A percentile compares a stretch with the other conserved stretches of the same genome.
Evolutionary conservation across 2,888 invertebrate species (phyloP).

Genomic region (Ochlodes sylvanus): DNA sequence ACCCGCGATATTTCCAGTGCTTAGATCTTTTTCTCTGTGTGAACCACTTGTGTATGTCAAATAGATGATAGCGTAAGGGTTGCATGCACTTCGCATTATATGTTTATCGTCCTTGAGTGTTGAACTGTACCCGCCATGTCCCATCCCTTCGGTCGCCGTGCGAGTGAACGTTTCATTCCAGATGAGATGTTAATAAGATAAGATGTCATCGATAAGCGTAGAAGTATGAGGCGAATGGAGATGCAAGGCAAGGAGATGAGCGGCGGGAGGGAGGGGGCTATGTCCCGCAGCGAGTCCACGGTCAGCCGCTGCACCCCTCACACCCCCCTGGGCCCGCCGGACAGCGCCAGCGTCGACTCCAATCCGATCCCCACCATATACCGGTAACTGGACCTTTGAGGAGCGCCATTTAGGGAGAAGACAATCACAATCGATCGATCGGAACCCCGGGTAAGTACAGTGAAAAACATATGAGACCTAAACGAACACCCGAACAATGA

Average conservation of each 20-base stretch:
- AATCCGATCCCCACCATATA: conserved; percentile 94
- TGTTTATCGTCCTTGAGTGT: conserved; percentile 73
- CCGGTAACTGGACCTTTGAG: conserved; percentile 87
- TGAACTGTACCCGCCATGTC: conserved; percentile 63
- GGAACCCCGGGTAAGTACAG: conserved; percentile 34
- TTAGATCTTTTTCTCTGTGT: conserved; percentile 64
- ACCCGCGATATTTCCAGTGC: conserved; percentile 60
- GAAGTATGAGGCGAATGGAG: conserved; percentile 79
- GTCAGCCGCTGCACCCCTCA: conserved; percentile 84
- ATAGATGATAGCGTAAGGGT: conserved; percentile 77
- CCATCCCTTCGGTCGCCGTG: conserved; percentile 62
- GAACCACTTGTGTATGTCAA: conserved; percentile 63
- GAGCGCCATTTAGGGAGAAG: conserved; percentile 62
- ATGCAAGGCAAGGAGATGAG: conserved; percentile 65
- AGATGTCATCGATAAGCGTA: conserved; percentile 78
- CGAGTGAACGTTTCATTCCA: conserved; percentile 73
- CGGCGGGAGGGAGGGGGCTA: conserved; percentile 70
- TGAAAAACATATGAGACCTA: conserved; percentile 4
- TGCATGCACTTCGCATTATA: conserved; percentile 72
- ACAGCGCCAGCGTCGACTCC: conserved; percentile 94
- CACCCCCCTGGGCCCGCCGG: conserved; percentile 81
- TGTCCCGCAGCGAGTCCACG: conserved; percentile 91
- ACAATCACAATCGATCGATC: conserved; percentile 51
- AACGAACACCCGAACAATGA: neutral
- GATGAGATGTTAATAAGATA: conserved; percentile 77